These are phyloP conservation scores for Copidosoma aretas DNA, from an alignment of 2,888 invertebrate species.

Conservation along the genomic window DNA sequence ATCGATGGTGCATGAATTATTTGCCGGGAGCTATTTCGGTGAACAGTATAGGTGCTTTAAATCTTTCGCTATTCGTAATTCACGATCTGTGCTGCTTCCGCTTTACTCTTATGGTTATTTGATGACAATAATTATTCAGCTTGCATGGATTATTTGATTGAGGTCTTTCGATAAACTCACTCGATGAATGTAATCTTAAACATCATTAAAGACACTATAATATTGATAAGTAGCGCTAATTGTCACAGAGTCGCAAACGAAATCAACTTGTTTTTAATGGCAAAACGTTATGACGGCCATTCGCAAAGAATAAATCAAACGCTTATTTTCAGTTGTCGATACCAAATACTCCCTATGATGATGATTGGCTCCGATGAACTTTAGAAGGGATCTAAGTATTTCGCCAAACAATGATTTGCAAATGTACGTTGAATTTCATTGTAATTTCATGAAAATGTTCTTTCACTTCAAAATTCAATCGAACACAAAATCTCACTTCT, in stretches of 20 bases:
- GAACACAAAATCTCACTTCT: background rate
- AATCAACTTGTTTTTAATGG: too few relatives aligned
- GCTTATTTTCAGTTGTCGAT: slow-evolving; percentile 41
- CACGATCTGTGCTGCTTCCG: too few relatives aligned
- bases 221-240: too few relatives aligned
- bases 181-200: background rate
- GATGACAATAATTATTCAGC: background rate
- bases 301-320: slow-evolving; percentile 2
- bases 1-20: too few relatives aligned
- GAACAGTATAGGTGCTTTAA: too few relatives aligned
- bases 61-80: too few relatives aligned
- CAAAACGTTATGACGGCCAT: background rate
- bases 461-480: slow-evolving; percentile 13
- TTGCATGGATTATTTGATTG: background rate
- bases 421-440: slow-evolving; percentile 37
- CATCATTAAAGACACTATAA: too few relatives aligned
- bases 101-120: background rate
- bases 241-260: too few relatives aligned
- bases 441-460: slow-evolving; percentile 23
- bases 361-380: slow-evolving; percentile 40
- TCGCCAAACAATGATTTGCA: slow-evolving; percentile 28
- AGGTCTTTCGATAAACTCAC: background rate
- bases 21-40: too few relatives aligned
- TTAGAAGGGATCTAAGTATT: slow-evolving; percentile 34
- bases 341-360: slow-evolving; percentile 41